Evolutionary conservation across 2,888 invertebrate species (phyloP), one percentile per base, ranked within the genome.

Genomic region (Tortrix viridana): DNA sequence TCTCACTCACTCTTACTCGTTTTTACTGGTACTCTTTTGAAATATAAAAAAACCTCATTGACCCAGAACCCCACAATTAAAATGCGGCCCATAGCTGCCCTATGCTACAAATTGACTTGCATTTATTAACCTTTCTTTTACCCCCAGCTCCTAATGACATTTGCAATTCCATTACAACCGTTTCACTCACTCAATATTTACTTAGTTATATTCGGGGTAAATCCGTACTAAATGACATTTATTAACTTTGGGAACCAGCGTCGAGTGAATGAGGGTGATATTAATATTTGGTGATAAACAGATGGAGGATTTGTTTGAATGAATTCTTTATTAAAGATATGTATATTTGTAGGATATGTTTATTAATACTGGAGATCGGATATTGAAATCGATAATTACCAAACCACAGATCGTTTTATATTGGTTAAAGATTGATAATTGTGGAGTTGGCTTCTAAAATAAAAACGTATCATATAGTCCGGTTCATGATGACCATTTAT

Each of bases 81-180:
- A 52, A 57, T 26, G 46, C 56, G 46, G 32, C 56, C 61, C 56
- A 55, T 46, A 16, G 48, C 47, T 22, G 44, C 22, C 56, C 50
- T 7, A 26, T 47, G 32, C 26, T 63, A 57, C 57, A 63, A 63
- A 53, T 41, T 32, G 44, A 14, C 46, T 53, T 57, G 63, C 52
- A 58, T 58, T 58, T 58, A 63, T 63, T 63, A 53, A 53, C 46
- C 41, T 47, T 47, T 47, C 62, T 53, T 63, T 63, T 57, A 57
- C 63, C 48, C 47, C 41, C 7, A 50, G 41, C 52, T 32, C 58
- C 63, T 63, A 63, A 65, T 65, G 65, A 60, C 57, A 65, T 65
- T 60, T 65, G 65, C 65, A 65, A 65, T 65, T 61, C 65, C 53
- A 58, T 63, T 52, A 63, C 53, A 57, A 65, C 53, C 48, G 56